Percentiles rank a stretch among this genome's conserved stretches.
phyloP scores from a whole-genome alignment of 2,797 vertebrate species.

The Podargus strigoides region DNA sequence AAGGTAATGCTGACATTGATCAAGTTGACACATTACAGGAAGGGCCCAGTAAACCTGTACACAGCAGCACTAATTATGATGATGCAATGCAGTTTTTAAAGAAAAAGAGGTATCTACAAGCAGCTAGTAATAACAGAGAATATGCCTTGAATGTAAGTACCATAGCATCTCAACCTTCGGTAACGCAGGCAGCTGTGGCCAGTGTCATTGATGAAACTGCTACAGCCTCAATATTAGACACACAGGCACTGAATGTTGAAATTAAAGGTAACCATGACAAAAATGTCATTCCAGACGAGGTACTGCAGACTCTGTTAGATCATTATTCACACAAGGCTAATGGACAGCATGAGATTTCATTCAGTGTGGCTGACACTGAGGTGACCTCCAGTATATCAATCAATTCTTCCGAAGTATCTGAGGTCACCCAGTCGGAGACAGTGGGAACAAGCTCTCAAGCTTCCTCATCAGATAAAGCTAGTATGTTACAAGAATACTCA shows the following conservation, averaged over 20 bases:
- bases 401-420: slow-evolving; percentile 92
- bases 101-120: slow-evolving; percentile 97
- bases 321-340: slow-evolving; percentile 98
- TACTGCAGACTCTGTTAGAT: slow-evolving; percentile 95
- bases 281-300: slow-evolving; percentile 95
- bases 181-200: slow-evolving; percentile 88
- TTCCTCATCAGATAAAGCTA: slow-evolving; percentile 92
- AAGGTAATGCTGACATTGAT: slow-evolving; percentile 87
- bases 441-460: slow-evolving; percentile 83
- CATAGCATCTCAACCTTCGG: slow-evolving; percentile 89
- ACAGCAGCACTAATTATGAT: slow-evolving; percentile 95
- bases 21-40: slow-evolving; percentile 88
- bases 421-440: slow-evolving; percentile 84
- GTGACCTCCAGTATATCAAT: slow-evolving; percentile 98
- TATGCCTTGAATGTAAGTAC: slow-evolving; percentile 89
- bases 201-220: slow-evolving; percentile 91
- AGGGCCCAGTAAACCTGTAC: slow-evolving; percentile 86
- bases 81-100: slow-evolving; percentile 99
- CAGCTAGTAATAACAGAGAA: slow-evolving; percentile 86
- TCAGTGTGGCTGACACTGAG: slow-evolving; percentile 93
- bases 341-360: slow-evolving; percentile 94
- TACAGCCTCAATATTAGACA: slow-evolving; percentile 89
- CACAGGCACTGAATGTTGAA: slow-evolving; percentile 87
- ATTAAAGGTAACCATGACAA: slow-evolving; percentile 93
- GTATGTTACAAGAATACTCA: slow-evolving; percentile 97